phyloP scores from a whole-genome alignment of 2,888 invertebrate genomes.

The Piscicola geometra region DNA sequence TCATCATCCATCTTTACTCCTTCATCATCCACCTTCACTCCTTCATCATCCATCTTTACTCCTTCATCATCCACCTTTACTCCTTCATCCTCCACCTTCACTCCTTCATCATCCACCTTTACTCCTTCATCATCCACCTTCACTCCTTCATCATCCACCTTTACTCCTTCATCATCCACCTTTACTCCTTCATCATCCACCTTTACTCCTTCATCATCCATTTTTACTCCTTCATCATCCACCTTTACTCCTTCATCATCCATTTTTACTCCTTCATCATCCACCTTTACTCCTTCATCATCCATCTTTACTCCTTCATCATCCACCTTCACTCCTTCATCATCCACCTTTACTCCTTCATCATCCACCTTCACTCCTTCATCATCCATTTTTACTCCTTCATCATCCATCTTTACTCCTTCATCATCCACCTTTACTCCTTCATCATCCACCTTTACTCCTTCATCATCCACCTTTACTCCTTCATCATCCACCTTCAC shows the following conservation, averaged over 20 bases:
- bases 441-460: neutral
- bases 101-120: neutral
- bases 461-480: neutral
- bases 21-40: neutral
- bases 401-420: neutral
- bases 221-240: neutral
- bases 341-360: neutral
- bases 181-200: neutral
- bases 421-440: neutral
- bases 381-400: neutral
- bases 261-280: neutral
- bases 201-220: neutral
- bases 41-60: neutral
- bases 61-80: neutral
- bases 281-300: neutral
- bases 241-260: slow-evolving; percentile 3
- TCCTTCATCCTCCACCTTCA: neutral
- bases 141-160: neutral
- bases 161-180: neutral
- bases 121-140: neutral
- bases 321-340: neutral
- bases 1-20: neutral
- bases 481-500: neutral
- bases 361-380: neutral
- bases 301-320: neutral